Evolutionary conservation across 2,113 vertebrate genomes (phyloP).

Genomic region (Pungitius pungitius): DNA sequence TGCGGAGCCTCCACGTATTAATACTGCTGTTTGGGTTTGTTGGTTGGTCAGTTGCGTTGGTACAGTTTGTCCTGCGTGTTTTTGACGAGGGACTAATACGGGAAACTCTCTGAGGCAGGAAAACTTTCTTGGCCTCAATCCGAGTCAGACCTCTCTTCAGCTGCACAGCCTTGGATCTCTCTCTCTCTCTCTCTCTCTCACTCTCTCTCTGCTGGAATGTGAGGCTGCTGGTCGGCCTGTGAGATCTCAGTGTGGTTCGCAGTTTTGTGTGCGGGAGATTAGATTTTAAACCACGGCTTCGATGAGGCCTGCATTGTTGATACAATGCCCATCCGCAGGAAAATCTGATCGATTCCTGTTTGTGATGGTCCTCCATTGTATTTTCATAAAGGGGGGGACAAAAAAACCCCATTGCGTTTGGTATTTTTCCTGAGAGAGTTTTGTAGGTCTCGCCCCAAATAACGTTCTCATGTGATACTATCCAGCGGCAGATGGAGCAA

Average conservation of each 20-base stretch:
- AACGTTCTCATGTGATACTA: constrained; percentile 52
- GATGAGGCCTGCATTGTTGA: constrained; percentile 47
- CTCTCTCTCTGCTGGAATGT: constrained; percentile 69
- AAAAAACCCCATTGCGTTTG: not conserved
- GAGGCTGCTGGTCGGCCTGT: constrained; percentile 45
- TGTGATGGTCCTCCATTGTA: not conserved
- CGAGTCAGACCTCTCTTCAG: constrained; percentile 39
- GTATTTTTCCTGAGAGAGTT: not conserved
- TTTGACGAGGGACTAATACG: constrained; percentile 11
- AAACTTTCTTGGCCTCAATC: constrained; percentile 50
- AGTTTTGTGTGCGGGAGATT: constrained; percentile 21
- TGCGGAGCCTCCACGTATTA: not conserved
- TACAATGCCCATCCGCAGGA: not conserved
- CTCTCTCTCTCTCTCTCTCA: constrained; percentile 13
- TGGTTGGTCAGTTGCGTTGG: not conserved
- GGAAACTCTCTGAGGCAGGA: constrained; percentile 40
- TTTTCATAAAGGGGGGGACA: not conserved
- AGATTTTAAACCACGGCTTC: constrained; percentile 44
- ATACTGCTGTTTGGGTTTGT: not conserved
- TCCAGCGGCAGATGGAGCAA: constrained; percentile 29
- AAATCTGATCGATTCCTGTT: not conserved
- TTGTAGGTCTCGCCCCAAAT: constrained; percentile 42
- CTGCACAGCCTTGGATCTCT: not conserved
- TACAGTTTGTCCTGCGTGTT: constrained; percentile 21
- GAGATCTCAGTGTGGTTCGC: constrained; percentile 4